Evolutionary conservation across 2,888 invertebrate species (phyloP).

Genomic region (Lepidocyrtinus sp.): DNA sequence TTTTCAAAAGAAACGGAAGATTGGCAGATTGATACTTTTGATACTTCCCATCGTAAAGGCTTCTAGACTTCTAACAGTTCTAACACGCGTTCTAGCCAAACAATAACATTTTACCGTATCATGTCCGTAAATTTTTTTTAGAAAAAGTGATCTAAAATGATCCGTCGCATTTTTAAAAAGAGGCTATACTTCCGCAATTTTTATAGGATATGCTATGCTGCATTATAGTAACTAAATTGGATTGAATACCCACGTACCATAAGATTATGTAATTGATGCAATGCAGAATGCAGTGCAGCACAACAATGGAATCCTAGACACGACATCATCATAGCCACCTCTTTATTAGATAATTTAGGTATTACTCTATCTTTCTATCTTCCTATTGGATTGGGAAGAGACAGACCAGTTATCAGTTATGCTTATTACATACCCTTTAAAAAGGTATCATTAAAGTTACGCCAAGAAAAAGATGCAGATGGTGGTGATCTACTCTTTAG

Average conservation of each 20-base stretch:
- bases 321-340: not conserved
- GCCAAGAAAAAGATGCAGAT: not conserved
- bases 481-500: slow-evolving; percentile 3
- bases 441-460: not conserved
- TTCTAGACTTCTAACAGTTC: too few relatives aligned
- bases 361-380: not conserved
- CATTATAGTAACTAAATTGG: not conserved
- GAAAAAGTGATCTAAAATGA: not conserved
- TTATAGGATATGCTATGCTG: not conserved
- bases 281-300: too few relatives aligned
- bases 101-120: too few relatives aligned
- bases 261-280: not conserved
- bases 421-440: slow-evolving; percentile 1
- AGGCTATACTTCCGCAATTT: slow-evolving; percentile 12
- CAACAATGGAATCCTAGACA: not conserved
- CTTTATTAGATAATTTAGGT: slow-evolving; percentile 1
- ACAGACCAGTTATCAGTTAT: slow-evolving; percentile 2
- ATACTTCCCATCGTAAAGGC: not conserved
- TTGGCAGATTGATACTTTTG: not conserved
- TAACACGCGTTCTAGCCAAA: too few relatives aligned
- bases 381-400: not conserved
- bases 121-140: too few relatives aligned
- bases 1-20: not conserved
- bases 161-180: not conserved
- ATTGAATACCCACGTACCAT: not conserved